Percentiles rank a stretch among this genome's conserved stretches.
These are phyloP conservation scores for Brachyrhaphis roseni DNA, from an alignment of 2,797 vertebrate species.

Conservation along the genomic window DNA sequence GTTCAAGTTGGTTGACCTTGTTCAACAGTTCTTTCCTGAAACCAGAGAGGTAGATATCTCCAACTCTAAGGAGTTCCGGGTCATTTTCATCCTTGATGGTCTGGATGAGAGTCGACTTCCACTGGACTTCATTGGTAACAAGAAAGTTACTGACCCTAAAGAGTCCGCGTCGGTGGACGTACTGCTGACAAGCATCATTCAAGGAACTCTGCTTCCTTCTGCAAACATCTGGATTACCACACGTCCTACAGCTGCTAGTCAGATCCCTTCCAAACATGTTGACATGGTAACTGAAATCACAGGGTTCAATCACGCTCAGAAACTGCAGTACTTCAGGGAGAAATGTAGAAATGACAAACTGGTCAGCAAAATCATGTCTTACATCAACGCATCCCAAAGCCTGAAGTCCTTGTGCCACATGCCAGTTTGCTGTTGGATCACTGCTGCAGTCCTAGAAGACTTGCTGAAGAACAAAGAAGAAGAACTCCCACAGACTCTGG, in stretches of 20 bases:
- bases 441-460: slow-evolving; percentile 5
- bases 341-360: background rate
- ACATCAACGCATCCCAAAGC: background rate
- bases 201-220: background rate
- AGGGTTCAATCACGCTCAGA: slow-evolving; percentile 5
- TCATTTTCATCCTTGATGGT: slow-evolving; percentile 15
- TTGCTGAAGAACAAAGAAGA: background rate
- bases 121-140: slow-evolving; percentile 13
- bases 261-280: slow-evolving; percentile 4
- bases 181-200: slow-evolving; percentile 19
- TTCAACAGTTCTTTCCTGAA: slow-evolving; percentile 17
- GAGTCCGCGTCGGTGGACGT: background rate
- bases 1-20: slow-evolving; percentile 15
- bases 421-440: slow-evolving; percentile 27
- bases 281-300: slow-evolving; percentile 6
- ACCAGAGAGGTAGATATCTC: slow-evolving; percentile 11
- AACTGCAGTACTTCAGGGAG: slow-evolving; percentile 7
- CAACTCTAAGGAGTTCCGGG: slow-evolving; percentile 5
- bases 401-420: slow-evolving; percentile 13
- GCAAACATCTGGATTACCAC: slow-evolving; percentile 14
- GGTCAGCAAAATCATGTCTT: background rate
- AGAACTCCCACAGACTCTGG: slow-evolving; percentile 5
- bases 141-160: background rate
- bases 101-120: slow-evolving; percentile 11
- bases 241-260: background rate